A percentile compares a stretch with the other conserved stretches of the same genome.
phyloP scores from a whole-genome alignment of 1,140 invertebrate genomes.

The Apis cerana region DNA sequence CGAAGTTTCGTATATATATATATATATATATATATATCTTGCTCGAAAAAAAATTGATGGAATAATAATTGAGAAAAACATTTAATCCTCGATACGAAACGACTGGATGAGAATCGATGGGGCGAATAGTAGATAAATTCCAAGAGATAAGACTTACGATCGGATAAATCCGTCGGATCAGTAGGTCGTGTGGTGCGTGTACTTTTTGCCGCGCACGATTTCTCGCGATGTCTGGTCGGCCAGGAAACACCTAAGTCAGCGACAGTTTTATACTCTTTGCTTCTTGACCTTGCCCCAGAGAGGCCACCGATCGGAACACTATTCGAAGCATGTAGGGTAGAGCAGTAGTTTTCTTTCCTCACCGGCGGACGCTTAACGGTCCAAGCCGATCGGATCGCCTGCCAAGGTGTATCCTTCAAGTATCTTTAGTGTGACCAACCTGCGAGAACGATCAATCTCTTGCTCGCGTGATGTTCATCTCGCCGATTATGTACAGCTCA shows the following conservation, averaged over 20 bases:
- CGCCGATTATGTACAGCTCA: background rate
- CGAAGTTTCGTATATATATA: no score
- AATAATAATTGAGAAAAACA: background rate
- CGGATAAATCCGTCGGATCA: constrained; percentile 56
- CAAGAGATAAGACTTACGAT: background rate
- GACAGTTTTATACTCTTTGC: constrained; percentile 66
- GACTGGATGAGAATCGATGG: background rate
- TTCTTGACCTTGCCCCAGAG: constrained; percentile 69
- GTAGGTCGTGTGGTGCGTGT: constrained; percentile 49
- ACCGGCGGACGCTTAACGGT: constrained; percentile 52
- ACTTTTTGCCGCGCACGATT: constrained; percentile 39
- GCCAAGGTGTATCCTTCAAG: constrained; percentile 25
- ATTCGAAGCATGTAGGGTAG: constrained; percentile 57
- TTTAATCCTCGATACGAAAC: background rate
- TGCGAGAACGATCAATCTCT: constrained; percentile 22
- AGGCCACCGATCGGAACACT: constrained; percentile 51
- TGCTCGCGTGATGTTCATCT: background rate
- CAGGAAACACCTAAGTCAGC: constrained; percentile 40
- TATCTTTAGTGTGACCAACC: constrained; percentile 28
- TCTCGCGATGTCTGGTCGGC: constrained; percentile 4
- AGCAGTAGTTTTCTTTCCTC: constrained; percentile 48
- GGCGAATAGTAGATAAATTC: background rate
- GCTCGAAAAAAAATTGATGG: no score
- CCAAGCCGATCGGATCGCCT: constrained; percentile 46
- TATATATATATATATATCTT: no score